Evolutionary conservation across 2,888 invertebrate species (phyloP), one percentile per base, ranked within the genome.

Genomic region (Hirtodrosophila alboralis): DNA sequence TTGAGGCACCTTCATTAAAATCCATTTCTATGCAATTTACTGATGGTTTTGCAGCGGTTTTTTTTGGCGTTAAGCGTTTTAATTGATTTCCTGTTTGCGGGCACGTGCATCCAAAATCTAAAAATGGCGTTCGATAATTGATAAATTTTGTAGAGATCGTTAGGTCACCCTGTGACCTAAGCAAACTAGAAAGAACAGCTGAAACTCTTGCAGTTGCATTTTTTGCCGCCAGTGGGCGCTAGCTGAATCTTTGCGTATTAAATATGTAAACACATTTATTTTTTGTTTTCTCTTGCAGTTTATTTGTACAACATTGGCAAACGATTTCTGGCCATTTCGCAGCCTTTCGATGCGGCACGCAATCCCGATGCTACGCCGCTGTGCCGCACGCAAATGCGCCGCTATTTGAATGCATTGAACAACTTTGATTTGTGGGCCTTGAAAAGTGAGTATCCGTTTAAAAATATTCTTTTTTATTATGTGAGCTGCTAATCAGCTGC

Each of bases 371-470:
- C 89, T 30, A 86, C 89, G 9, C 62, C 77, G 9, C 52, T 77
- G 2, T 90, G 90, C 45, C 88, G 89, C 44, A 52, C 64, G 3
- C 88, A 90, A 37, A 89, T 87, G 57, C 80, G 75, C 31, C 75
- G 77, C 38, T 89, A 86, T 71, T 47, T 89, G 16, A 69, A 84
- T 18, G 89, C 84, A 38, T 71, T 90, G 49, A 75, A 87, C 58
- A 89, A 90, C 49, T 88, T 90, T 40, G 90, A 90, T 63, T 65
- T 90, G 54, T 90, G 90, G 90, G 90, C 90, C 33, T 65, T 90
- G 61, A 88, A 85, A 78, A 90, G 90, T 90, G 71, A 89, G 89
- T 89, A 75, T 45, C 56, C 47, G 44, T 56, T 56, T 34, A 4
- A 26, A 8, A 9, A 37, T 21, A 41, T 30, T 37, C 18, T 18